Conservation (phyloP, 2,113 vertebrate species). For the Chauna torquata region DNA sequence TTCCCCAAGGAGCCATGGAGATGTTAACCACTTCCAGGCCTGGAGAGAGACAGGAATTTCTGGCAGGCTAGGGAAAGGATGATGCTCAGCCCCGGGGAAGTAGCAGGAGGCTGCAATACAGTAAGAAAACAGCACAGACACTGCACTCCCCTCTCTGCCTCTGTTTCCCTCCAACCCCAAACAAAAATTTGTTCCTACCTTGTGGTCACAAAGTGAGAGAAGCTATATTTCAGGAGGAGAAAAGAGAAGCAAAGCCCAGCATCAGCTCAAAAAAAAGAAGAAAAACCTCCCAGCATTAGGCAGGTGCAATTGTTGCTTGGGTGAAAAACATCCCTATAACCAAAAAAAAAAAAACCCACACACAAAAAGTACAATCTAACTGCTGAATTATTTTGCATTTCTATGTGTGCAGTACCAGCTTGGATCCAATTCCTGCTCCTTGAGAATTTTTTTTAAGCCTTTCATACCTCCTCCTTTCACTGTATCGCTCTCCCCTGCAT, state of each 20-base stretch:
- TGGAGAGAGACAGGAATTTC: background rate
- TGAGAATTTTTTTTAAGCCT: background rate
- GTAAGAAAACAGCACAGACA: background rate
- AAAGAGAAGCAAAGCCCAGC: background rate
- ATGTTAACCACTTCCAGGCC: background rate
- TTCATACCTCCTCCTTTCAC: background rate
- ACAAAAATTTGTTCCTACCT: background rate
- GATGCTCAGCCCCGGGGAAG: background rate
- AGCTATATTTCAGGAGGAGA: background rate
- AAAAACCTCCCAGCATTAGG: background rate
- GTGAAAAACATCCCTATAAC: background rate
- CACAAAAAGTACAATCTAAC: background rate
- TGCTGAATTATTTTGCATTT: background rate
- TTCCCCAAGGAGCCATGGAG: background rate
- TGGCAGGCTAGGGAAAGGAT: background rate
- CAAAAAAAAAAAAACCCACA: background rate
- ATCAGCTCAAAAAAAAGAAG: background rate
- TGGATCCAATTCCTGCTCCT: background rate
- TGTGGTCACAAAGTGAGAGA: background rate
- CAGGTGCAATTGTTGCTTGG: background rate
- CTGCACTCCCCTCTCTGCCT: background rate
- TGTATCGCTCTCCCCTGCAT: fast-evolving
- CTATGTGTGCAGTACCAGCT: background rate
- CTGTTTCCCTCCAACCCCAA: background rate
- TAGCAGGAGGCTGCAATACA: background rate